Evolutionary conservation across 2,797 vertebrate species (phyloP).

Genomic region (Coregonus sp.): DNA sequence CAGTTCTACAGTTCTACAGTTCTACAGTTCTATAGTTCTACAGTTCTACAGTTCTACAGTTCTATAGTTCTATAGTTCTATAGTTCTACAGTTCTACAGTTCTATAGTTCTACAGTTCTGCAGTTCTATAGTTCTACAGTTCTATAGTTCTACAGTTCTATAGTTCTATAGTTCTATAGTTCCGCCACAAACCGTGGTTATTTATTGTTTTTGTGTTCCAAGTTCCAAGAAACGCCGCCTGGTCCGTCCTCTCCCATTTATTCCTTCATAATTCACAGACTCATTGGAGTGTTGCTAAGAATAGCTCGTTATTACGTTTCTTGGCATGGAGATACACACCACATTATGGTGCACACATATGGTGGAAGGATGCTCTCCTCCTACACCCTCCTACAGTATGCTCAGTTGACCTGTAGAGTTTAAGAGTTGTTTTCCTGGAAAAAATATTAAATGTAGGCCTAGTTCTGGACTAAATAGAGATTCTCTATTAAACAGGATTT

Average conservation of each 20-base stretch:
- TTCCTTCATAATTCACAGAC: neutral
- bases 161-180: neutral
- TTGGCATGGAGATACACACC: neutral
- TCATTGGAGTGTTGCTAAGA: constrained; percentile 2
- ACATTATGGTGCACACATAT: neutral
- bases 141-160: too few species aligned
- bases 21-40: neutral
- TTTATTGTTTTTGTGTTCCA: neutral
- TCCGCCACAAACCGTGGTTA: neutral
- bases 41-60: neutral
- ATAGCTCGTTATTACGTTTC: neutral
- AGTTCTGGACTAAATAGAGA: neutral
- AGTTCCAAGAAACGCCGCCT: neutral
- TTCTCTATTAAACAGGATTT: too few species aligned
- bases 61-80: neutral
- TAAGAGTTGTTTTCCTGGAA: neutral
- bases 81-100: too few species aligned
- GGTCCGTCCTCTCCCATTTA: neutral
- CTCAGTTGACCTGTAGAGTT: neutral
- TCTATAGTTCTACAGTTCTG: too few species aligned
- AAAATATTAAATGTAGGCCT: neutral
- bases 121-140: too few species aligned
- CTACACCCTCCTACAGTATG: too few species aligned
- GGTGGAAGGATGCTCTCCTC: too few species aligned
- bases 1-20: neutral